These are phyloP conservation scores for Tiaroga cobitis DNA, from an alignment of 2,797 vertebrate species.

Conservation along the genomic window DNA sequence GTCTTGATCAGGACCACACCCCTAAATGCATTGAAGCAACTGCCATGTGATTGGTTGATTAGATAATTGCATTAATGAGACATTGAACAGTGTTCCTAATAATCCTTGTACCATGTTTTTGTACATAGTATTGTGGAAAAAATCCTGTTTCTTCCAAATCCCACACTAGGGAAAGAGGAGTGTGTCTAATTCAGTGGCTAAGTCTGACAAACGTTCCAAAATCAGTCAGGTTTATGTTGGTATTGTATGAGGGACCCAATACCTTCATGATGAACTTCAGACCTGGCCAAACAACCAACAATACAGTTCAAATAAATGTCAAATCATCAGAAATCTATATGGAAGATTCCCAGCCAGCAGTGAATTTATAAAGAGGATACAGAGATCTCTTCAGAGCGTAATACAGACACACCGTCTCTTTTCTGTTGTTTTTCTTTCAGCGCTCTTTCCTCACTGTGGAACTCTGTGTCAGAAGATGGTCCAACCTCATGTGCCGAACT, in stretches of 20 bases:
- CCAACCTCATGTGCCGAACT: constrained; percentile 12
- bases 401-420: constrained; percentile 27
- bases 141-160: not conserved
- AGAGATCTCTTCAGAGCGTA: constrained; percentile 4
- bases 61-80: no score
- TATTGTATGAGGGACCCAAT: not conserved
- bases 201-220: not conserved
- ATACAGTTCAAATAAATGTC: not conserved
- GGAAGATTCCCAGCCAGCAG: not conserved
- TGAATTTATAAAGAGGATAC: constrained; percentile 1
- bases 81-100: no score
- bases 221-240: not conserved
- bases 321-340: not conserved
- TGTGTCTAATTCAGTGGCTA: not conserved
- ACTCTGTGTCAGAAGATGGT: constrained; percentile 25
- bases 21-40: no score
- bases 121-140: not conserved
- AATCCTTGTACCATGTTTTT: not conserved
- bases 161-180: not conserved
- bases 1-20: no score
- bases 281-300: not conserved
- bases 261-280: not conserved
- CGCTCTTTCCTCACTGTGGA: not conserved
- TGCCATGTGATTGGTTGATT: no score
- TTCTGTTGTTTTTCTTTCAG: constrained; percentile 19